Evolutionary conservation across 2,797 vertebrate genomes (phyloP).

Genomic region (Hyperoplus lanceolatus): DNA sequence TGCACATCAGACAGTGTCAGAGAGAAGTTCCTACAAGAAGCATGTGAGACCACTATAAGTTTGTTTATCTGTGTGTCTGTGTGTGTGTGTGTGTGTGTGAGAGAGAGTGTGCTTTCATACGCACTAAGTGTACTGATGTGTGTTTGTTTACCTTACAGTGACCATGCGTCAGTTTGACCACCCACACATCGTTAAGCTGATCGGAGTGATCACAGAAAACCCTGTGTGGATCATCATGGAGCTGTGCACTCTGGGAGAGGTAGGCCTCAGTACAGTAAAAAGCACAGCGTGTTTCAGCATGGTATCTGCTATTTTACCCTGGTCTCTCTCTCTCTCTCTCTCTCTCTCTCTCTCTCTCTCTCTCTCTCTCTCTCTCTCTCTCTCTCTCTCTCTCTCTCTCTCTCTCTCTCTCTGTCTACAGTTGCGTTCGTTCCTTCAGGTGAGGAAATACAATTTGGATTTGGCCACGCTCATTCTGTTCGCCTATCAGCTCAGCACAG

Average conservation of each 20-base stretch:
- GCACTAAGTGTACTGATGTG: not conserved
- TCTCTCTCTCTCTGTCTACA: conserved; percentile 58
- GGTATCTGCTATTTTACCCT: too few relatives aligned
- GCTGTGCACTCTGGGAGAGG: conserved; percentile 89
- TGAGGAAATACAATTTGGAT: conserved; percentile 96
- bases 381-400: not conserved
- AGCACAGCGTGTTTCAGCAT: too few relatives aligned
- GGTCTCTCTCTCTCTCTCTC: too few relatives aligned
- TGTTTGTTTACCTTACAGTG: conserved; percentile 80
- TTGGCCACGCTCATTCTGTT: conserved; percentile 95
- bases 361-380: too few relatives aligned
- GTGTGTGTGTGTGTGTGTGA: not conserved
- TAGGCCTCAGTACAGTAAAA: conserved; percentile 16
- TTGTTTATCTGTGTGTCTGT: not conserved
- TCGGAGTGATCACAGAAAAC: conserved; percentile 98
- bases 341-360: too few relatives aligned
- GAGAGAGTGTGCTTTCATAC: not conserved
- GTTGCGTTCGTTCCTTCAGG: conserved; percentile 97
- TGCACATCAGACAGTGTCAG: conserved; percentile 98
- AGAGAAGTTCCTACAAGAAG: conserved; percentile 99
- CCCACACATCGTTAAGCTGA: conserved; percentile 97
- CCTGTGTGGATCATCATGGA: conserved; percentile 99
- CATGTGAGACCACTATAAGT: conserved; percentile 86
- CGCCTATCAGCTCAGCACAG: conserved; percentile 96
- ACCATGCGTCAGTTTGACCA: conserved; percentile 99